Base-by-base conservation (phyloP, 2,113 vertebrate species). In the Neotoma lepida region DNA sequence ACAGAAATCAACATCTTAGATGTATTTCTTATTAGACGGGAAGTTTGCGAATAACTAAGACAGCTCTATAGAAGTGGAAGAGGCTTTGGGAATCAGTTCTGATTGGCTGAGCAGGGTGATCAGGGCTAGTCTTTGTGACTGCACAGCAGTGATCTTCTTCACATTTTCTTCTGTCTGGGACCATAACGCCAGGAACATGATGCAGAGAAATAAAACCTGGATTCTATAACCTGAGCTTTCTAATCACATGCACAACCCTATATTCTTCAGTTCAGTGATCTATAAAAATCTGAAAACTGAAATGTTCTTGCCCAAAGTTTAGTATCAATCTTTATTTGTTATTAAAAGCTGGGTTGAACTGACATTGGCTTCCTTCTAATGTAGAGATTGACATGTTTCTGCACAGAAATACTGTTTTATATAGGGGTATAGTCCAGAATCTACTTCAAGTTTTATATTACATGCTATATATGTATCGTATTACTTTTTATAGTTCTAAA, bases 401-500 rank as follows among this genome's bases (percentile, higher is more conserved):
- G 8, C 24, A 22, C 13, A 90, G 92, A 93, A 92, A 44, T 35
- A 30, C 20, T 41, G 6, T 84, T 82, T 94, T 46, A 68, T 76
- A 71, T 56, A 88, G 20, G 2, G 14, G 22, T 41, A 2, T 2
- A 63, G 2, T 86, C 33, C 68, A 87, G 84, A 91, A 1, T 4
- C 8, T 54, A 39, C 70, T 64, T 41, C 14, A 22, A 90, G 49
- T 76, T 92, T 94, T 91, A 39, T 39, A 63, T 66, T 93, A 82
- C 51, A 54, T 49, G 24, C 5, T 77, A n/a, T 88, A 2, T 71
- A 71, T 66, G 8, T 6, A 95, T 41, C 18, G 28, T 87, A 86
- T 90, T 91, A 58, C 39, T 74, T 82, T 80, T 86, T 6, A 86
- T 64, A 73, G 84, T 92, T 46, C 73, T 61, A 56, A 88, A 68